Evolutionary conservation across 30 jellyfish, hydroid and myxozoan species (phyloP), one percentile per base, ranked within the genome.

Genomic region (Chrysaora quinquecirrha): DNA sequence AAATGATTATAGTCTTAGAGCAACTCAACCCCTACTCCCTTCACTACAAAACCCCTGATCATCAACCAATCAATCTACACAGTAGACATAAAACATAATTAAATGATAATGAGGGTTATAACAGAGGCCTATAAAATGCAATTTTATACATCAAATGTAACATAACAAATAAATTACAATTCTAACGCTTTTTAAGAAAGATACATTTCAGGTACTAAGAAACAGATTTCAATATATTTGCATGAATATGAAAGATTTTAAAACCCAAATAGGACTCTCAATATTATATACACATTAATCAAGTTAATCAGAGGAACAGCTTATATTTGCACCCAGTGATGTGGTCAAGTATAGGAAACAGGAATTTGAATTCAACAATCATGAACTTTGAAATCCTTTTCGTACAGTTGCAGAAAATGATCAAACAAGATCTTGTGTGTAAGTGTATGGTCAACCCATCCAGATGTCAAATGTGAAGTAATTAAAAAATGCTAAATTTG

Each of bases 191-290:
- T 50, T 33, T 70, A 82, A 50, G 85, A 71, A 82, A 72, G 93
- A 52, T 71, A 82, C 78, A 72, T 80, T 82, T 82, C 71, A 66
- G 77, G 38, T 72, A 49, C 91, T 67, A 80, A 67, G 84, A 80
- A 79, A 80, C 65, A 3, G 32, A 58, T 58, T 67, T 70, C 64
- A 54, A 70, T 67, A 67, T 80, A 62, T 64, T 69, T 32, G 30
- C 56, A 82, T 49, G 91, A 62, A 61, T 79, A 64, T 79, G 66
- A 82, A 35, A 56, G 86, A 82, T 67, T 80, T 60, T 48, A 80
- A 78, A 80, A 80, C 90, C 90, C 90, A 80, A 80, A 65, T 50
- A 71, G 76, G 74, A 65, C 49, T 80, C 75, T 50, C 70, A 80
- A 80, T 80, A 80, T 66, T 43, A 38, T 38, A 38, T 80, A 80